Percentiles rank a stretch among this genome's conserved stretches.
phyloP scores from a whole-genome alignment of 2,113 vertebrate species.

The Dromas ardeola region DNA sequence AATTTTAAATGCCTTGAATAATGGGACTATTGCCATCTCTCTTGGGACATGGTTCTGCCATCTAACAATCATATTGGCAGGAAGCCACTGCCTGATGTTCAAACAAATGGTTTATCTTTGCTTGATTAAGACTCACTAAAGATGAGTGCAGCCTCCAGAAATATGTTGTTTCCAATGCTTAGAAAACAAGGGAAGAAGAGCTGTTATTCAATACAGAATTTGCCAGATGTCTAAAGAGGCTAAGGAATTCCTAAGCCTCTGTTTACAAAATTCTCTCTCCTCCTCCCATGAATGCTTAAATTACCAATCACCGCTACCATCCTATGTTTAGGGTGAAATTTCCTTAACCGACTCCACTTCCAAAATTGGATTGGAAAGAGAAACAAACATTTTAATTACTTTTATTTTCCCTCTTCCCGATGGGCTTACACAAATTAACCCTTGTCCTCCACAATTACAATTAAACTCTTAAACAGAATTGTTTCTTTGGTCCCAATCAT shows the following conservation, averaged over 20 bases:
- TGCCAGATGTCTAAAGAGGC: constrained; percentile 72
- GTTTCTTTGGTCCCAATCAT: neutral
- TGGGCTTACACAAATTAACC: constrained; percentile 56
- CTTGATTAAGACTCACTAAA: constrained; percentile 32
- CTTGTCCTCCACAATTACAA: constrained; percentile 51
- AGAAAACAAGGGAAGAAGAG: constrained; percentile 32
- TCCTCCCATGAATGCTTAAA: neutral
- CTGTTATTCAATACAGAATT: constrained; percentile 54
- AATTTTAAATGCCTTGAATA: constrained; percentile 7
- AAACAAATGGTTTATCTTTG: constrained; percentile 45
- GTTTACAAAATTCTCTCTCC: constrained; percentile 75
- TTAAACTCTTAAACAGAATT: constrained; percentile 57
- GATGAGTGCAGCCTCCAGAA: constrained; percentile 60
- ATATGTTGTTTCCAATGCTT: constrained; percentile 64
- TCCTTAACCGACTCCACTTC: constrained; percentile 10
- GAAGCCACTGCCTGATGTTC: constrained; percentile 24
- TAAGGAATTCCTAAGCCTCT: constrained; percentile 74
- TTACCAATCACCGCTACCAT: constrained; percentile 39
- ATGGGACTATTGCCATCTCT: neutral
- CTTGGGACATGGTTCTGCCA: neutral
- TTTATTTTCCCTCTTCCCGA: constrained; percentile 43
- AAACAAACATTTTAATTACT: constrained; percentile 61
- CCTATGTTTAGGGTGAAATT: constrained; percentile 31
- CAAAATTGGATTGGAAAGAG: constrained; percentile 17
- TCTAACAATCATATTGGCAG: neutral